Evolutionary conservation across 2,797 vertebrate species (phyloP).

Genomic region (Hypotaenidia philippensis): DNA sequence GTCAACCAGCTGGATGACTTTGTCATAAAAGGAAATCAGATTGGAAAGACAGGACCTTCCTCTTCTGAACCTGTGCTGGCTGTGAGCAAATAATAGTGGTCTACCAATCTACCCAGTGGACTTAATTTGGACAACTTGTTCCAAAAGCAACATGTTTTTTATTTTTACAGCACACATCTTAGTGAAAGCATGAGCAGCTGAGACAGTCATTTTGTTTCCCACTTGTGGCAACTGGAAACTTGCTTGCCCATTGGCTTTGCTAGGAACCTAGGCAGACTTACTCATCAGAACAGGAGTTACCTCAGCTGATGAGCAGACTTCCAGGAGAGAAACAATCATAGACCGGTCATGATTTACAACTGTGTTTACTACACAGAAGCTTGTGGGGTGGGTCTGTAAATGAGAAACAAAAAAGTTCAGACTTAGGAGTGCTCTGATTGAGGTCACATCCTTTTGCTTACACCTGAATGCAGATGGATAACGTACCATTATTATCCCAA

Average conservation of each 20-base stretch:
- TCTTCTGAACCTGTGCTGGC: too few species aligned
- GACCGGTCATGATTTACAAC: neutral
- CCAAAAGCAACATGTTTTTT: neutral
- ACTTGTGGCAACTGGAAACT: neutral
- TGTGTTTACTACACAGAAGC: neutral
- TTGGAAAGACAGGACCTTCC: too few species aligned
- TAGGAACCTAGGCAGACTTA: neutral
- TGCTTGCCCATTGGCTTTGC: neutral
- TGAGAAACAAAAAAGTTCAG: neutral
- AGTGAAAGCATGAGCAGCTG: neutral
- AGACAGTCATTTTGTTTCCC: neutral
- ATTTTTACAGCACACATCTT: neutral
- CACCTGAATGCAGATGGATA: neutral
- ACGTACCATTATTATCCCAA: neutral
- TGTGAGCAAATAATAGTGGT: too few species aligned
- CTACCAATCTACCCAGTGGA: neutral
- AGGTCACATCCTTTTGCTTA: neutral
- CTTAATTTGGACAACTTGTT: neutral
- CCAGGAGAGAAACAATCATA: neutral
- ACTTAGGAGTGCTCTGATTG: neutral
- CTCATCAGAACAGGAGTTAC: neutral
- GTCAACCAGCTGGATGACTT: too few species aligned
- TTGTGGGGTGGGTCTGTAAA: neutral
- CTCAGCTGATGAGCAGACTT: neutral
- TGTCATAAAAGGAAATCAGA: too few species aligned